Percentiles rank a stretch among this genome's conserved stretches.
These are phyloP conservation scores for Plodia interpunctella DNA, from an alignment of 1,140 invertebrate species.

Conservation along the genomic window DNA sequence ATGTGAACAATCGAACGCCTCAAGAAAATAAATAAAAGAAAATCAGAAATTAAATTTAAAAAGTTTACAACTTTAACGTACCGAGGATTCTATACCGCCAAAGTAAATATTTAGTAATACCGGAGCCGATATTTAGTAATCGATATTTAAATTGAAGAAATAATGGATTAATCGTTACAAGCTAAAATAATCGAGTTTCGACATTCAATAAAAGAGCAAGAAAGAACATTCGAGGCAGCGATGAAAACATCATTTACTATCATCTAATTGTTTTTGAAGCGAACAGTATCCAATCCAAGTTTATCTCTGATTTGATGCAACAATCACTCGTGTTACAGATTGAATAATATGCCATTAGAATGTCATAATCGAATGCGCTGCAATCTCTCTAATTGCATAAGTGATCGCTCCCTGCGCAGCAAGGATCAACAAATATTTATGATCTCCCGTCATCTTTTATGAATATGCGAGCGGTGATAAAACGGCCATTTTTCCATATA, in stretches of 20 bases:
- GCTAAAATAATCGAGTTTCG: not conserved
- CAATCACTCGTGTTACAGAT: constrained; percentile 14
- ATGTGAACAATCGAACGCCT: not conserved
- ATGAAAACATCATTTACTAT: not conserved
- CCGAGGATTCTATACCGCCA: too few relatives aligned
- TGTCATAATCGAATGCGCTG: constrained; percentile 16
- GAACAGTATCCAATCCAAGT: constrained; percentile 11
- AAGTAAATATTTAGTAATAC: too few relatives aligned
- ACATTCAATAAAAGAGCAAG: not conserved
- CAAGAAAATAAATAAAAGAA: too few relatives aligned
- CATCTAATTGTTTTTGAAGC: constrained; percentile 1
- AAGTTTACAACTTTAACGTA: too few relatives aligned
- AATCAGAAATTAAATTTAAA: too few relatives aligned
- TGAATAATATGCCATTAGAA: constrained; percentile 21
- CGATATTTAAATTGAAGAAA: not conserved
- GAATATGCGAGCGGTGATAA: constrained; percentile 63
- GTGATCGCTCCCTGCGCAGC: constrained; percentile 22
- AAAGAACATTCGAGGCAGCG: not conserved
- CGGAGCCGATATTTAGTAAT: not conserved
- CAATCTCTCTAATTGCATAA: constrained; percentile 23
- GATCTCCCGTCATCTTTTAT: constrained; percentile 45
- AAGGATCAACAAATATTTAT: constrained; percentile 50
- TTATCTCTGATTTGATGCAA: constrained; percentile 18
- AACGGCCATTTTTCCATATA: constrained; percentile 65
- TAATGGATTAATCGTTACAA: not conserved